A percentile compares a stretch with the other conserved stretches of the same genome.
These are phyloP conservation scores for Panzeria rudis DNA, from an alignment of 2,888 invertebrate genomes.

Conservation along the genomic window DNA sequence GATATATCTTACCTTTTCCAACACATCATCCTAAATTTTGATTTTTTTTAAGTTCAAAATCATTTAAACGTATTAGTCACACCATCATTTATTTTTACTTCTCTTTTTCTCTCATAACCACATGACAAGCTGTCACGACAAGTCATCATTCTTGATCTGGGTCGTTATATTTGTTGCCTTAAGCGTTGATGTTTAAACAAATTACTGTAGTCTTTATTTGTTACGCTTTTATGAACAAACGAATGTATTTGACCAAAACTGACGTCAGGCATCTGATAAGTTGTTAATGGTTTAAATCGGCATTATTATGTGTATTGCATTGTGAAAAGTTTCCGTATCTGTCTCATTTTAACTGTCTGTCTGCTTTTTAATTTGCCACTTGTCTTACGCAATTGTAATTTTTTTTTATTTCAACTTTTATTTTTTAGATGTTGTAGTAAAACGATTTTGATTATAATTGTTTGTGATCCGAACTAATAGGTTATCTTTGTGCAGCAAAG, in stretches of 20 bases:
- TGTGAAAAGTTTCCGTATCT: conserved; percentile 37
- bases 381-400: conserved; percentile 62
- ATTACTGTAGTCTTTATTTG: conserved; percentile 58
- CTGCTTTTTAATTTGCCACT: conserved; percentile 52
- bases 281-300: conserved; percentile 61
- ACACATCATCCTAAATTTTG: conserved; percentile 36
- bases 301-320: conserved; percentile 28
- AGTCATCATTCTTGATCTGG: conserved; percentile 71
- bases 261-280: conserved; percentile 60
- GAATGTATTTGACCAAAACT: conserved; percentile 60
- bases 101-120: conserved; percentile 46
- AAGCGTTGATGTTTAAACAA: conserved; percentile 65
- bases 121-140: conserved; percentile 70
- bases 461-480: conserved; percentile 30
- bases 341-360: not conserved
- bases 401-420: conserved; percentile 2
- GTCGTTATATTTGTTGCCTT: conserved; percentile 64
- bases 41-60: conserved; percentile 36
- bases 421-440: conserved; percentile 16
- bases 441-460: conserved; percentile 61
- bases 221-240: conserved; percentile 47
- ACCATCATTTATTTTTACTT: conserved; percentile 50
- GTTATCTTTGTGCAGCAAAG: conserved; percentile 3
- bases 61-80: conserved; percentile 64
- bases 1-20: conserved; percentile 64